phyloP scores from a whole-genome alignment of 2,113 vertebrate species.

The Sturnira hondurensis region DNA sequence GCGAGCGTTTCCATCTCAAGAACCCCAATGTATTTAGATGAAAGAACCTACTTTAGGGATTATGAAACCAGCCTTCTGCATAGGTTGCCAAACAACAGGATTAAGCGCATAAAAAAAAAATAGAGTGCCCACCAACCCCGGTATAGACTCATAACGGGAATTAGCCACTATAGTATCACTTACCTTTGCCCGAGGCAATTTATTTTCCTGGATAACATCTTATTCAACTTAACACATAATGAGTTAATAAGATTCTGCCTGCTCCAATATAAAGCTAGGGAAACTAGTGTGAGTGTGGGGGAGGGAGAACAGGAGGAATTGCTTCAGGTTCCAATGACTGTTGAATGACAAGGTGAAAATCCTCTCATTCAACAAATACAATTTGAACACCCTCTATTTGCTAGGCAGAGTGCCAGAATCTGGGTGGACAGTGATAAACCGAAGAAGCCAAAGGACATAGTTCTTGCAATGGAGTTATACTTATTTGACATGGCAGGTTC shows the following conservation, averaged over 20 bases:
- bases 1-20: neutral
- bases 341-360: neutral
- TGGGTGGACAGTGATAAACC: neutral
- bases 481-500: neutral
- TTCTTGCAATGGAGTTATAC: neutral
- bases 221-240: neutral
- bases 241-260: neutral
- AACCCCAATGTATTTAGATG: constrained; percentile 13
- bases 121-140: neutral
- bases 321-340: neutral
- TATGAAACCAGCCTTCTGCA: neutral
- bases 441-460: neutral
- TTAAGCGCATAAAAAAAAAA: neutral
- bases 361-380: neutral
- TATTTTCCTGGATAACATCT: constrained; percentile 22
- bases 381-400: neutral
- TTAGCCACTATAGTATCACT: neutral
- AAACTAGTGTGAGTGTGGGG: neutral
- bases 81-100: neutral
- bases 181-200: constrained; percentile 41
- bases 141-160: neutral
- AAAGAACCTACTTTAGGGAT: neutral
- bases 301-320: neutral
- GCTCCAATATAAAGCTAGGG: neutral
- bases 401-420: neutral